phyloP scores from a whole-genome alignment of 1,140 invertebrate genomes.

The Drosophila ambigua region DNA sequence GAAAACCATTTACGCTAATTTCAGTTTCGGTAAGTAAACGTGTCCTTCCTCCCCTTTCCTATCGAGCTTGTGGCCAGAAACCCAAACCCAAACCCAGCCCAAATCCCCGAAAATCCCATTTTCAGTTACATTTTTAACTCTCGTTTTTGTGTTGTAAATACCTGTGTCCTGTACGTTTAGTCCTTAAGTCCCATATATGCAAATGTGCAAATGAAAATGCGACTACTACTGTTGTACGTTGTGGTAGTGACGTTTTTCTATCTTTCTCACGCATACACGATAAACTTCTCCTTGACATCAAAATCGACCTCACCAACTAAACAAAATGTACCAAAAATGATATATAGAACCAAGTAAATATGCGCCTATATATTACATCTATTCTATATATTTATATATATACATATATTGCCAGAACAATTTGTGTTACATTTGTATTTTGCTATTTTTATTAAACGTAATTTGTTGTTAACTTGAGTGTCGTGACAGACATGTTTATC shows the following conservation, averaged over 20 bases:
- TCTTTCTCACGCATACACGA: slow-evolving; percentile 71
- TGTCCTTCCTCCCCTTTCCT: background rate
- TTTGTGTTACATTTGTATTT: slow-evolving; percentile 47
- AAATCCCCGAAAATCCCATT: slow-evolving; percentile 18
- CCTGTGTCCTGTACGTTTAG: too few relatives aligned
- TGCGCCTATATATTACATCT: slow-evolving; percentile 40
- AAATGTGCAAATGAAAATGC: background rate
- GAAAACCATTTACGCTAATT: slow-evolving; percentile 96
- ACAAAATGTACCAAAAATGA: slow-evolving; percentile 44
- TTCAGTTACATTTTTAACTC: slow-evolving; percentile 33
- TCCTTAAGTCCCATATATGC: background rate
- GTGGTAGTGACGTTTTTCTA: slow-evolving; percentile 63
- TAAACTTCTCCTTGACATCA: slow-evolving; percentile 15
- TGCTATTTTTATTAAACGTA: slow-evolving; percentile 12
- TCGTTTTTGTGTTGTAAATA: slow-evolving; percentile 33
- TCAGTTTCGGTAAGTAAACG: slow-evolving; percentile 94
- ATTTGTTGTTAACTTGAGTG: slow-evolving; percentile 30
- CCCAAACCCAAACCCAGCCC: background rate
- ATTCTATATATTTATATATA: slow-evolving; percentile 9
- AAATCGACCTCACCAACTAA: slow-evolving; percentile 44
- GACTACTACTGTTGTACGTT: slow-evolving; percentile 23
- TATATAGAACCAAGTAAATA: slow-evolving; percentile 78
- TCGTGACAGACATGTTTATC: slow-evolving; percentile 22
- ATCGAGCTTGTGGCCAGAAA: slow-evolving; percentile 21
- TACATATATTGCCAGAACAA: slow-evolving; percentile 50